Conservation (phyloP, 37 sponge, comb jelly and placozoan genomes). For the Spongilla lacustris region DNA sequence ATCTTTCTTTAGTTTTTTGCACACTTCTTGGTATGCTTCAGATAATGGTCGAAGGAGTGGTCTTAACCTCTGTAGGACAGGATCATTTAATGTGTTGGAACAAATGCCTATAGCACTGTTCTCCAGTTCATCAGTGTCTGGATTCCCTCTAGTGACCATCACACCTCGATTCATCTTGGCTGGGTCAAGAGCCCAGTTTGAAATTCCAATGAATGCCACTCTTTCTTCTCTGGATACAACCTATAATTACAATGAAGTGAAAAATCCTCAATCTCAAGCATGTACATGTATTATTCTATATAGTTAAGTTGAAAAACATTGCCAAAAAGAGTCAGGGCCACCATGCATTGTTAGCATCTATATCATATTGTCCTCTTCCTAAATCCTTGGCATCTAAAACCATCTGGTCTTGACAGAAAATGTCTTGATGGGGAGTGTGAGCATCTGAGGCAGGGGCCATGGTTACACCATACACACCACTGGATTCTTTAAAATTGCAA, state of each 20-base stretch:
- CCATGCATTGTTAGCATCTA: too few species aligned
- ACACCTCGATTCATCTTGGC: conserved; percentile 97
- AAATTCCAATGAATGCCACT: conserved; percentile 91
- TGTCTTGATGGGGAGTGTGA: too few species aligned
- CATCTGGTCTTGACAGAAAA: too few species aligned
- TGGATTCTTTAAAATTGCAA: too few species aligned
- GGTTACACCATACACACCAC: too few species aligned
- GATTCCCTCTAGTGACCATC: conserved; percentile 76
- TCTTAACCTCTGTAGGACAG: neutral
- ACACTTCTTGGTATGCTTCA: conserved; percentile 5
- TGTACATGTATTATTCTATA: neutral
- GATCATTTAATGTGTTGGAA: neutral
- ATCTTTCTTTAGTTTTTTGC: conserved; percentile 23
- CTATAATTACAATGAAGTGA: conserved; percentile 9
- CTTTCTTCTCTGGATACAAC: conserved; percentile 40
- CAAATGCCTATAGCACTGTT: conserved; percentile 53
- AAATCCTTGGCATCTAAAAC: too few species aligned
- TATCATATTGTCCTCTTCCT: too few species aligned
- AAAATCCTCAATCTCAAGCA: too few species aligned
- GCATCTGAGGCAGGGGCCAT: too few species aligned
- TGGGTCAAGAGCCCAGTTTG: conserved; percentile 96
- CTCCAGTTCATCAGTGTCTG: conserved; percentile 58
- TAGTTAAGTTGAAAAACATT: too few species aligned
- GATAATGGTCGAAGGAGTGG: neutral
- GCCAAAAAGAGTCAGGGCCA: too few species aligned